A percentile compares a stretch with the other conserved stretches of the same genome.
Conservation (phyloP, 92 coral and sea anemone genomes). For the Desmophyllum pertusum region DNA sequence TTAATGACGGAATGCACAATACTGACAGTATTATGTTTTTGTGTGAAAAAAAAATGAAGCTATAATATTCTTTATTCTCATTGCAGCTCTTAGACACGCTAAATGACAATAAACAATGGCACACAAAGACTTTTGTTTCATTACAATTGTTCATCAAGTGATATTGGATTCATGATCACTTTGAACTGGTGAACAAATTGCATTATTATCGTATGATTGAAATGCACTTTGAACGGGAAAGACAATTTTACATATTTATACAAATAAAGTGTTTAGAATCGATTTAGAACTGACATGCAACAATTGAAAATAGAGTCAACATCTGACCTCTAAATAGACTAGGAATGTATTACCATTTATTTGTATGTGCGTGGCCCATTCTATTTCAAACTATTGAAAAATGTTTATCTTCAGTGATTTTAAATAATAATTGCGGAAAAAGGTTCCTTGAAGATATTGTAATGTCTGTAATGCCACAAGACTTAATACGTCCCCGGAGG, state of each 20-base stretch:
- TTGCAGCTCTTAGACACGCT: not conserved
- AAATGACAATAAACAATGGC: not conserved
- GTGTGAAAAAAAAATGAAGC: too few species aligned
- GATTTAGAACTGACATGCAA: too few species aligned
- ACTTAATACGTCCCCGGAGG: not conserved
- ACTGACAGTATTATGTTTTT: too few species aligned
- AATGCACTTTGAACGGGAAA: not conserved
- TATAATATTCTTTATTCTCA: too few species aligned
- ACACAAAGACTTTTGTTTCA: not conserved
- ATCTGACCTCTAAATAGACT: too few species aligned
- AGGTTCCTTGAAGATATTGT: not conserved
- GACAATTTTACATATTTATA: too few species aligned
- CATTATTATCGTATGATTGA: not conserved
- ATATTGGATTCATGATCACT: not conserved
- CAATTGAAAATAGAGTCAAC: too few species aligned
- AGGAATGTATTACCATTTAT: too few species aligned
- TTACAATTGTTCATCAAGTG: not conserved
- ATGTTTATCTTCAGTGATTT: slow-evolving; percentile 7
- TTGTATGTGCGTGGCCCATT: too few species aligned
- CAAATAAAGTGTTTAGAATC: too few species aligned
- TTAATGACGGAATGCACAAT: too few species aligned
- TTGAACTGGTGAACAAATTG: not conserved
- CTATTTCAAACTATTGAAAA: not conserved
- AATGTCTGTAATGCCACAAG: too few species aligned
- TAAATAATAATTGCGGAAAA: not conserved